Percentiles rank a stretch among this genome's conserved stretches.
Conservation (phyloP, 2,888 invertebrate genomes). For the Marasmarcha lunaedactyla region DNA sequence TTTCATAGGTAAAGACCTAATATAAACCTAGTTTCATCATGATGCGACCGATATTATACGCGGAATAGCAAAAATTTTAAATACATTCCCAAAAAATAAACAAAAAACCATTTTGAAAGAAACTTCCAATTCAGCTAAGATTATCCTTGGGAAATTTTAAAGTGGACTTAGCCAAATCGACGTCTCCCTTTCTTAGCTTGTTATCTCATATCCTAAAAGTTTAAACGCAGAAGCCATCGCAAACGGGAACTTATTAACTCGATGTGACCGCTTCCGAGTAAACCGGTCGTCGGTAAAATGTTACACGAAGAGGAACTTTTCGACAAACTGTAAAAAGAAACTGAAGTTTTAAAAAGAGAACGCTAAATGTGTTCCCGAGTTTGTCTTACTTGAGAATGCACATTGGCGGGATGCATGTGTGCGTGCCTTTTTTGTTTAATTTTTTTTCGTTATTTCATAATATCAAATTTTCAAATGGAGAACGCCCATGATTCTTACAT, state of each 20-base stretch:
- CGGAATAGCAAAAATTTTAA: no score
- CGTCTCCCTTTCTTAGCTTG: slow-evolving; percentile 62
- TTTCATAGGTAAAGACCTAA: no score
- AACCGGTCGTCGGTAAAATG: slow-evolving; percentile 63
- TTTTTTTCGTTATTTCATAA: no score
- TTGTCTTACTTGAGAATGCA: slow-evolving; percentile 20
- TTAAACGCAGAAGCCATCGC: slow-evolving; percentile 65
- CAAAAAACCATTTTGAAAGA: no score
- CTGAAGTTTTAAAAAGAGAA: slow-evolving; percentile 58
- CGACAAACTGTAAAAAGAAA: slow-evolving; percentile 55
- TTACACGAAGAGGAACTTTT: slow-evolving; percentile 61
- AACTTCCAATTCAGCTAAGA: slow-evolving; percentile 1
- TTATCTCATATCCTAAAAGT: slow-evolving; percentile 70
- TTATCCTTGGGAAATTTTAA: slow-evolving; percentile 27
- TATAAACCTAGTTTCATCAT: no score
- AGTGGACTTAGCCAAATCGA: slow-evolving; percentile 62
- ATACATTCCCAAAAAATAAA: no score
- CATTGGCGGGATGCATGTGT: slow-evolving; percentile 10
- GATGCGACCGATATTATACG: no score
- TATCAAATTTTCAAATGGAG: no score
- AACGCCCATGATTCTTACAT: no score
- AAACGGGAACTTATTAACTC: slow-evolving; percentile 69
- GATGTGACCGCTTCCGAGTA: slow-evolving; percentile 62
- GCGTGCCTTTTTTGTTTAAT: no score
- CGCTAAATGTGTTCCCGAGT: slow-evolving; percentile 57